phyloP scores from a whole-genome alignment of 1,140 invertebrate species.

The Paraescarpia echinospica region DNA sequence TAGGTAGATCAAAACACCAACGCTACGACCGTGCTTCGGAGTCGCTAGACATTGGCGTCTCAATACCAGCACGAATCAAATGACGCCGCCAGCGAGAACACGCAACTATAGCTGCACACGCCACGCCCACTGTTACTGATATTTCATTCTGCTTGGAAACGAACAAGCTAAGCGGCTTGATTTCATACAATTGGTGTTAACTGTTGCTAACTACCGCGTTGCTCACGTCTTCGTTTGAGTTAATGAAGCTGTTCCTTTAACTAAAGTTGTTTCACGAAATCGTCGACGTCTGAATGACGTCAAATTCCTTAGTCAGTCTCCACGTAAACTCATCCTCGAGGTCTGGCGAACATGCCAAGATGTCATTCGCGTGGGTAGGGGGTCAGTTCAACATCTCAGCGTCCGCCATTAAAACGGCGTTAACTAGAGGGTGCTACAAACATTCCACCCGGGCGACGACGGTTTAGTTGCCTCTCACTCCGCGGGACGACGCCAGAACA shows the following conservation, averaged over 20 bases:
- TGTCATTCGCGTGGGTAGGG: background rate
- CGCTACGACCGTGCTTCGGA: background rate
- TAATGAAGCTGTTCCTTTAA: background rate
- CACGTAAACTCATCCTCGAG: background rate
- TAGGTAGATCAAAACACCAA: background rate
- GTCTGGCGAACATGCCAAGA: background rate
- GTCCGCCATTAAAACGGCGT: background rate
- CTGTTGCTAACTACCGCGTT: background rate
- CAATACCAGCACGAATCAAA: background rate
- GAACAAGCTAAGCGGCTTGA: background rate
- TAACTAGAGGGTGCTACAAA: background rate
- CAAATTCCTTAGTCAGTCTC: background rate
- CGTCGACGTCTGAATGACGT: background rate
- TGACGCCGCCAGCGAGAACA: background rate
- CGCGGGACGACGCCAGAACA: background rate
- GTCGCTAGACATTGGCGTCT: background rate
- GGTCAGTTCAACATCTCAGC: background rate
- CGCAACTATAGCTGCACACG: background rate
- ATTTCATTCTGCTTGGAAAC: background rate
- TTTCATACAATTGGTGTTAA: background rate
- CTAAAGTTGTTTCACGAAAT: no score
- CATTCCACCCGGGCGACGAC: background rate
- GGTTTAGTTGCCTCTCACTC: background rate
- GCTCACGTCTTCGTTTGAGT: background rate
- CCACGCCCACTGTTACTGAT: background rate